A percentile compares a stretch with the other conserved stretches of the same genome.
phyloP scores from a whole-genome alignment of 2,113 vertebrate species.

The Epinephelus cyanopodus region DNA sequence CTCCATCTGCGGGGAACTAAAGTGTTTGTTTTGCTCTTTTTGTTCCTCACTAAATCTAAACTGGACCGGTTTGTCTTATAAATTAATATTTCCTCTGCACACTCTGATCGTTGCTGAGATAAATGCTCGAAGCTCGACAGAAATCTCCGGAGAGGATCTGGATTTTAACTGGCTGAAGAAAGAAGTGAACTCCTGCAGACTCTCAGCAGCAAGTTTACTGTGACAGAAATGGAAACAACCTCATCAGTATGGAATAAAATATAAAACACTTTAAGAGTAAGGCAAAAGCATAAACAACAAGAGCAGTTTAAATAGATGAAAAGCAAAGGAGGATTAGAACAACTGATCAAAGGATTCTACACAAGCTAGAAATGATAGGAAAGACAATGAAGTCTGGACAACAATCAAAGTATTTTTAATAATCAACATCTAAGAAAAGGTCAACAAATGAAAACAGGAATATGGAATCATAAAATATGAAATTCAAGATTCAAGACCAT shows the following conservation, averaged over 20 bases:
- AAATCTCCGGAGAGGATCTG: neutral
- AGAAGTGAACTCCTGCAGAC: neutral
- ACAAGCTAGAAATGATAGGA: too few relatives aligned
- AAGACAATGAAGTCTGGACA: neutral
- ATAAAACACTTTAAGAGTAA: neutral
- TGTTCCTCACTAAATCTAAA: slow-evolving; percentile 30
- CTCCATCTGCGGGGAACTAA: slow-evolving; percentile 16
- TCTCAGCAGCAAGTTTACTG: neutral
- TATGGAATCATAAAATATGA: too few relatives aligned
- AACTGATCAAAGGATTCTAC: neutral
- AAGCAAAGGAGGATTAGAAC: too few relatives aligned
- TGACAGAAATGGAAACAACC: neutral
- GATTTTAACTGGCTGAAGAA: neutral
- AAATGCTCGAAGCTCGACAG: neutral
- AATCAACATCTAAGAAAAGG: too few relatives aligned
- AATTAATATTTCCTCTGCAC: slow-evolving; percentile 41
- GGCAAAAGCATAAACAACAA: too few relatives aligned
- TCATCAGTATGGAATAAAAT: neutral
- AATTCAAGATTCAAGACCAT: too few relatives aligned
- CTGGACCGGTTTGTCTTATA: slow-evolving; percentile 39
- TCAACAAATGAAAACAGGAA: too few relatives aligned
- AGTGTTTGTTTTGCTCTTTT: slow-evolving; percentile 59
- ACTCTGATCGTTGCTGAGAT: slow-evolving; percentile 4
- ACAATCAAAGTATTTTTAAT: neutral
- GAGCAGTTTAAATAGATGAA: neutral